Base-by-base conservation (phyloP, 2,888 invertebrate species). In the Cantharis rufa region DNA sequence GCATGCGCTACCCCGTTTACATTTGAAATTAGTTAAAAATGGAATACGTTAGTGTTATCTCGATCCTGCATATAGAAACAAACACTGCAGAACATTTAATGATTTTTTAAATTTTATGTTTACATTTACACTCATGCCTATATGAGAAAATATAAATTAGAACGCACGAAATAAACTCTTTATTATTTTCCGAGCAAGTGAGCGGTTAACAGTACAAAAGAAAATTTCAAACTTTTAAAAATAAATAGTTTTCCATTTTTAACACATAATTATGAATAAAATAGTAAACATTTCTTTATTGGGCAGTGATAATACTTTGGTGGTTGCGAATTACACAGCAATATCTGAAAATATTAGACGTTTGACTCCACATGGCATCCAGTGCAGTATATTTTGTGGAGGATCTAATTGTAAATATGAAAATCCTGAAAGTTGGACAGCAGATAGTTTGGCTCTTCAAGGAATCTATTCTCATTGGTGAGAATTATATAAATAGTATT, bases 391-490 rank as follows among this genome's bases (percentile, higher is more conserved):
- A 82, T 96, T 96, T 89, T 96, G 96, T 87, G 95, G 96, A 0
- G 96, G 96, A 0, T 89, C 92, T 61, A 90, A 93, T 77, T 97
- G 96, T 89, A 94, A 93, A 86, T 96, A 96, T 88, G 95, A 95
- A 86, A 91, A 90, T 81, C 90, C 92, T 0, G 91, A 91, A 74
- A 90, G 91, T 75, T 92, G 92, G 91, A 88, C 90, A 80, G 88
- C 90, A 66, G 87, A 90, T 71, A 89, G 92, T 87, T 89, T 92
- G 89, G 96, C 94, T 0, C 91, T 97, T 79, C 92, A 93, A 81
- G 96, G 95, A 64, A 89, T 96, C 28, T 96, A 93, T 87, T 96
- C 96, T 0, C 93, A 94, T 83, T 96, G 96, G 96, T 96, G 86
- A 90, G 90, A 82, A 70, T 48, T 48, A n/a, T 13, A 48, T 69